Base-by-base conservation (phyloP, 1,140 invertebrate genomes). In the Drosophila repletoides region DNA sequence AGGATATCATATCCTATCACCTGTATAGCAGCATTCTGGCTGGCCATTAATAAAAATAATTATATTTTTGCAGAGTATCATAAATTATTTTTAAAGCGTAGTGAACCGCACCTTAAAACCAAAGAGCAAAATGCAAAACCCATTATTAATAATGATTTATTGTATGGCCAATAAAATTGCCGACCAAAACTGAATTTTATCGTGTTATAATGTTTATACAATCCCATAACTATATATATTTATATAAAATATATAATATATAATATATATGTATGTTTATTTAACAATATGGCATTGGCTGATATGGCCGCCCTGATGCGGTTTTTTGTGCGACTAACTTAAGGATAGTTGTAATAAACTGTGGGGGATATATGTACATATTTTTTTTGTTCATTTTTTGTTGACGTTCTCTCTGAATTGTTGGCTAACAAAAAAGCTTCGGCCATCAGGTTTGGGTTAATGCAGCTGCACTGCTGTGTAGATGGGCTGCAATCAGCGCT, bases 401-500 rank as follows among this genome's bases (percentile, higher is more conserved):
- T 21, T 2, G 2, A 2, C 12, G 34, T 36, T 15, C 34, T 43
- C 45, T 34, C 21, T 38, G 46, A 55, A 59, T 53, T 84, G 66
- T 77, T 70, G 74, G 51, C 73, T 28, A 55, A 46, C 51, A 72
- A 79, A 83, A 70, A 76, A 17, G 2, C 24, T 28, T 21, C 29
- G 15, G 28, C 15, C 40, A 48, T 6, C 21, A 15, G 17, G 2
- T 12, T 10, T 19, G 10, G 4, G 7, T 6, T n/a, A 15, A n/a
- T n/a, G n/a, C n/a, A n/a, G n/a, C 9, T 34, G 36, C 19, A 36
- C 21, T 9, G 10, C 3, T 10, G 43, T 34, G 28, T 14, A 14
- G 26, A n/a, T 31, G 55, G 22, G 29, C n/a, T 59, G 59, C 77
- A 73, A 76, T 81, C 77, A 76, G 60, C 64, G 77, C 72, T 83